A percentile compares a stretch with the other conserved stretches of the same genome.
These are phyloP conservation scores for Euproctis similis DNA, from an alignment of 2,888 invertebrate species.

Conservation along the genomic window DNA sequence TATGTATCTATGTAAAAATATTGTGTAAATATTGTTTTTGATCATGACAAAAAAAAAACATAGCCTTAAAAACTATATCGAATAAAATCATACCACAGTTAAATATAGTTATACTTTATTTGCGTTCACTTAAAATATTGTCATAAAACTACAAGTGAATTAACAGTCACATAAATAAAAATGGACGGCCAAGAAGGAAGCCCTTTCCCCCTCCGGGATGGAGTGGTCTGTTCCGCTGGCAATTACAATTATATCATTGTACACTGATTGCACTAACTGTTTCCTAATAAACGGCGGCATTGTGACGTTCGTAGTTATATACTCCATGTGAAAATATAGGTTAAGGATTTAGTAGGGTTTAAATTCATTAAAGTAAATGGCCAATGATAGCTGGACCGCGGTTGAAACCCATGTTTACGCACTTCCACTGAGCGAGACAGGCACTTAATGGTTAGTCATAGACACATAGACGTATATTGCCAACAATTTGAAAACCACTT, in stretches of 20 bases:
- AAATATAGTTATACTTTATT: not conserved
- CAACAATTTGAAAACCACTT: no score
- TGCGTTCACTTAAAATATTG: not conserved
- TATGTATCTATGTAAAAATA: no score
- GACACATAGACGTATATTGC: no score
- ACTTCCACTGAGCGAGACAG: no score
- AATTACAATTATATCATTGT: slow-evolving; percentile 71
- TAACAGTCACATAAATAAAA: slow-evolving; percentile 17
- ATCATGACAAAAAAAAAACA: no score
- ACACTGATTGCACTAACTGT: slow-evolving; percentile 63
- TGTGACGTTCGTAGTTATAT: slow-evolving; percentile 26
- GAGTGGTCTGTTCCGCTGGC: slow-evolving; percentile 65
- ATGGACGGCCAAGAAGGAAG: slow-evolving; percentile 43
- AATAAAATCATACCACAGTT: not conserved
- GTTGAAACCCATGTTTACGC: no score
- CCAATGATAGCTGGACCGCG: no score
- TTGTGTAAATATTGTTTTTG: no score
- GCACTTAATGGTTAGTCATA: no score
- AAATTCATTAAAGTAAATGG: no score
- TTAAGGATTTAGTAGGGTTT: no score
- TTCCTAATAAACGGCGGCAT: slow-evolving; percentile 58
- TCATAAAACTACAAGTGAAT: slow-evolving; percentile 13
- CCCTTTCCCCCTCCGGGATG: slow-evolving; percentile 29
- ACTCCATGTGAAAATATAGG: slow-evolving; percentile 31
- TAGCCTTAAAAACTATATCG: not conserved